Evolutionary conservation across 2,888 invertebrate genomes (phyloP), one percentile per base, ranked within the genome.

Genomic region (Dioctria linearis): DNA sequence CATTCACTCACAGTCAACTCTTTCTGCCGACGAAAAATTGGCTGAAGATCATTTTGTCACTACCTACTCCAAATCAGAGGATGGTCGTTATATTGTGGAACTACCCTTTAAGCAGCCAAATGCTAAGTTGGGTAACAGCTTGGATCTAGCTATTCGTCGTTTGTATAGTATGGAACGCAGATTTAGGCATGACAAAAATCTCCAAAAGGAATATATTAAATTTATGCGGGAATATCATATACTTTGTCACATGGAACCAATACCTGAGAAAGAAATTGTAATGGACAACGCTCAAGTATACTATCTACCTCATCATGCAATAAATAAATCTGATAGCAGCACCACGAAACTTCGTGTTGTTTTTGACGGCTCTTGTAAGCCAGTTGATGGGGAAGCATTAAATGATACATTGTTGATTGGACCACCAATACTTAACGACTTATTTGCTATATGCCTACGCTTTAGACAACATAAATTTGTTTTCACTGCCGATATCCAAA

Each of bases 261-360:
- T 63, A 5, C 25, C 1, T 39, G 25, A 13, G 37, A 9, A n/a
- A 4, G 49, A 46, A 46, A 63, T 25, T 37, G 39, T 25, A 6
- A 39, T 39, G 6, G 25, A 6, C 4, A 39, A 37, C 11, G 39
- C 2, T 9, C 1, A 6, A 9, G 9, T 13, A 4, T 63, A 63
- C 3, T 63, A 63, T 39, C 8, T 63, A 2, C 63, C 63, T 25
- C 63, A 63, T 63, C 63, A 63, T 11, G 63, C 63, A 63, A 37
- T 39, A 63, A 4, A 0, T 37, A 39, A 63, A 39, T 37, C 25
- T 25, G 25, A 25, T 25, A 25, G 25, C 25, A 25, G 25, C 25
- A 25, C 25, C 25, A 25, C 25, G 25, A 63, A 63, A 39, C 11
- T 63, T 6, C 25, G 63, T 8, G 63, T 63, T 39, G 63, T 63